Conservation (phyloP, 1,140 invertebrate species). For the Zaprionus camerounensis region DNA sequence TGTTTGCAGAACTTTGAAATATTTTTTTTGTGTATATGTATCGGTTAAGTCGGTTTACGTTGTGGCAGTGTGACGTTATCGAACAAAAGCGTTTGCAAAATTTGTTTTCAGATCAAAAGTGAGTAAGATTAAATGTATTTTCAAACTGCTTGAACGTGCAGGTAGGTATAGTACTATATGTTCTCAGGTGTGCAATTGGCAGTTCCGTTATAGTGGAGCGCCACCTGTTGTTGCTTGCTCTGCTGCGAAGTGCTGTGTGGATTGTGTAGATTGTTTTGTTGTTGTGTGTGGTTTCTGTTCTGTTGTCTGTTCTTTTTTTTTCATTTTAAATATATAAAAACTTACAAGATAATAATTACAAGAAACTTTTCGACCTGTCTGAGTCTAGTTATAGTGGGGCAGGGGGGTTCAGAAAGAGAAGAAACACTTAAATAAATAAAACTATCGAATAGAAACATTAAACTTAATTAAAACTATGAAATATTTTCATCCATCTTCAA, state of each 20-base stretch:
- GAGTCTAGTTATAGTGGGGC: constrained; percentile 20
- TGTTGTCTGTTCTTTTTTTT: constrained; percentile 20
- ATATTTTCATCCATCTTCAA: constrained; percentile 57
- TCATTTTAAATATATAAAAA: constrained; percentile 59
- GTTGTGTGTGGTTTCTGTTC: constrained; percentile 29
- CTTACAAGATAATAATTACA: constrained; percentile 77
- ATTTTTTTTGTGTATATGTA: constrained; percentile 29
- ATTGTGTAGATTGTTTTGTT: not conserved
- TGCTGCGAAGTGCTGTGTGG: constrained; percentile 4
- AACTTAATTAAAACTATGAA: constrained; percentile 70
- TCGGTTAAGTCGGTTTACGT: constrained; percentile 30
- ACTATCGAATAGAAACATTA: constrained; percentile 52
- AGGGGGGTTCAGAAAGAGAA: constrained; percentile 45
- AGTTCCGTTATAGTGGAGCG: not conserved
- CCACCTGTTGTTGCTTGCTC: constrained; percentile 3
- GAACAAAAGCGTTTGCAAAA: constrained; percentile 51
- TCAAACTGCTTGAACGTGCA: not conserved
- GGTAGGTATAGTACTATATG: not conserved
- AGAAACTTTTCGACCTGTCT: constrained; percentile 59
- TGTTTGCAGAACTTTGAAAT: constrained; percentile 62
- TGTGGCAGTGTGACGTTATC: constrained; percentile 70
- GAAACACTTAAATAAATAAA: constrained; percentile 78
- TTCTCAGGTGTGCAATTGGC: constrained; percentile 1
- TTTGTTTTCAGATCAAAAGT: constrained; percentile 38
- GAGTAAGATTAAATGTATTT: not conserved